A percentile compares a stretch with the other conserved stretches of the same genome.
Conservation (phyloP, 2,113 vertebrate species). For the Lasiurus borealis region DNA sequence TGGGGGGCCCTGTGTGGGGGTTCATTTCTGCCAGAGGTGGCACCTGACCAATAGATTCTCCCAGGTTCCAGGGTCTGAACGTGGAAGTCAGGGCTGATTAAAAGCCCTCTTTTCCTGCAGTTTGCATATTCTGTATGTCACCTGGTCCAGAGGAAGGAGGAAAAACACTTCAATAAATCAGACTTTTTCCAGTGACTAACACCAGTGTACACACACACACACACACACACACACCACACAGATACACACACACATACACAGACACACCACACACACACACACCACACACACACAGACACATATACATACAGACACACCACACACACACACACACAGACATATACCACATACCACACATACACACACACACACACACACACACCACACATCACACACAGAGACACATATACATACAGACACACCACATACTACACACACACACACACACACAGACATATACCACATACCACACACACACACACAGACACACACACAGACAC, state of each 20-base stretch:
- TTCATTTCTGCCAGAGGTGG: background rate
- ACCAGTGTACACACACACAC: background rate
- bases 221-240: fast-evolving
- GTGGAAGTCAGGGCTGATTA: background rate
- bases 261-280: fast-evolving
- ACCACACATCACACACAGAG: too few relatives aligned
- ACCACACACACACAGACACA: fast-evolving
- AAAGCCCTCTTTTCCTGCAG: background rate
- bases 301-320: too few relatives aligned
- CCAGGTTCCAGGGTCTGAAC: background rate
- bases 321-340: too few relatives aligned
- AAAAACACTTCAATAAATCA: background rate
- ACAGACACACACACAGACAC: too few relatives aligned
- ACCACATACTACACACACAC: too few relatives aligned
- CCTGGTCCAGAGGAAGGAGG: background rate
- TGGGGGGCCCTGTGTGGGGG: too few relatives aligned
- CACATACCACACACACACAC: fast-evolving
- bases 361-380: too few relatives aligned
- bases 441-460: too few relatives aligned
- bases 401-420: fast-evolving
- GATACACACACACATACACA: too few relatives aligned
- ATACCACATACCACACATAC: too few relatives aligned
- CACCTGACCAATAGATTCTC: fast-evolving
- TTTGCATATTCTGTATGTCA: background rate
- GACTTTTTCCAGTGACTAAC: background rate